A percentile compares a stretch with the other conserved stretches of the same genome.
These are phyloP conservation scores for Cataglyphis altisquamis DNA, from an alignment of 2,888 invertebrate species.

Conservation along the genomic window DNA sequence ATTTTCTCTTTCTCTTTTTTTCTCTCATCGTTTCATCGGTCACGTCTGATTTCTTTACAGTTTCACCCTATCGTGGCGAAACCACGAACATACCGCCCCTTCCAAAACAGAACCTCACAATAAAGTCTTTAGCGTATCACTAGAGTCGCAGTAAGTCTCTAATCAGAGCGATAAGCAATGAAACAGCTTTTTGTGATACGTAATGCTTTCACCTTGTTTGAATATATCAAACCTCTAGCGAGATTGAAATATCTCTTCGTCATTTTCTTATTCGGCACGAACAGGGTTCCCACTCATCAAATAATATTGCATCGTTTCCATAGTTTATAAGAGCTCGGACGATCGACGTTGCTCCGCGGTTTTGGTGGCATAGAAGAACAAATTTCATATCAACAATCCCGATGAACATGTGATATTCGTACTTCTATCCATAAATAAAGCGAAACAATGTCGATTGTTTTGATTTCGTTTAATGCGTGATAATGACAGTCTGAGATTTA, in stretches of 20 bases:
- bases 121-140: conserved; percentile 82
- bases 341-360: conserved; percentile 2
- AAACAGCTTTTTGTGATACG: conserved; percentile 68
- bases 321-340: conserved; percentile 4
- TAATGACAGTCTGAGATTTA: conserved; percentile 8
- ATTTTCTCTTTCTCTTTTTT: background rate
- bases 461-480: background rate
- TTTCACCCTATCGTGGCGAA: conserved; percentile 79
- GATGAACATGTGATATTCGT: background rate
- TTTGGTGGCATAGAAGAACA: background rate
- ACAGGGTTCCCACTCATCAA: conserved; percentile 84
- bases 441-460: conserved; percentile 17
- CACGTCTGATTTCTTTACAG: conserved; percentile 78
- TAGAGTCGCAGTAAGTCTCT: conserved; percentile 82
- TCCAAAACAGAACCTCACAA: conserved; percentile 80
- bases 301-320: conserved; percentile 50
- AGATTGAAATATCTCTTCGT: conserved; percentile 37
- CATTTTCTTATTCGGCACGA: conserved; percentile 44
- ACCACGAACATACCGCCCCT: conserved; percentile 78
- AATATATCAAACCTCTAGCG: conserved; percentile 25
- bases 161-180: conserved; percentile 55
- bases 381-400: background rate
- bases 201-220: conserved; percentile 61
- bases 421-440: background rate
- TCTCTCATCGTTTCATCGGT: conserved; percentile 61